Percentiles rank a stretch among this genome's conserved stretches.
Conservation (phyloP, 2,113 vertebrate species). For the Antechinus flavipes region DNA sequence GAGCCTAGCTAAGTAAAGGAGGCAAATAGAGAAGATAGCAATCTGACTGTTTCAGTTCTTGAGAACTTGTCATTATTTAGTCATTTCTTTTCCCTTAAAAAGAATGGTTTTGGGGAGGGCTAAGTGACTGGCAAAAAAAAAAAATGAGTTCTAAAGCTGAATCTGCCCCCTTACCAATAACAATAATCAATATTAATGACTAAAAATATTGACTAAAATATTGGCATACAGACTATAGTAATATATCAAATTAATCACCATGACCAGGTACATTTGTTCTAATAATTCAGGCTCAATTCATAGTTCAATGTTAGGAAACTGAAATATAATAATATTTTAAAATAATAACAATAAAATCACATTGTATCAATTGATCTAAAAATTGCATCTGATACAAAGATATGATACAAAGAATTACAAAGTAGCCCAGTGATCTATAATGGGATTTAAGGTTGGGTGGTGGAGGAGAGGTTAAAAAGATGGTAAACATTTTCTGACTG, state of each 20-base stretch:
- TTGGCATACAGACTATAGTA: neutral
- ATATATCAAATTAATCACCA: neutral
- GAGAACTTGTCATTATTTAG: neutral
- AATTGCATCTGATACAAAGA: neutral
- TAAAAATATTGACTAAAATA: neutral
- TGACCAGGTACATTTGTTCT: neutral
- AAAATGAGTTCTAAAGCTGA: neutral
- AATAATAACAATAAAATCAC: neutral
- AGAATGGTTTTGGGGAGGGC: neutral
- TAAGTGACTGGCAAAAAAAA: neutral
- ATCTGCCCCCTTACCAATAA: neutral
- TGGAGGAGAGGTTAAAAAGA: neutral
- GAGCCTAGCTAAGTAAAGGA: neutral
- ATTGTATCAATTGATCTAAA: neutral
- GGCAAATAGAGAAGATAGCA: neutral
- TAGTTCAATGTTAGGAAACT: neutral
- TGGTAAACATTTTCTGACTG: neutral
- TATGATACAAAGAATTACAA: neutral
- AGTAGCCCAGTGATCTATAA: neutral
- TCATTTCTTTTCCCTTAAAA: neutral
- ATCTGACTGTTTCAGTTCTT: neutral
- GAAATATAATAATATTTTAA: neutral
- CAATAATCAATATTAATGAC: neutral
- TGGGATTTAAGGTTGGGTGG: neutral
- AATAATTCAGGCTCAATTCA: neutral